Base-by-base conservation (phyloP, 1,140 invertebrate species). In the Pomacea maculata region DNA sequence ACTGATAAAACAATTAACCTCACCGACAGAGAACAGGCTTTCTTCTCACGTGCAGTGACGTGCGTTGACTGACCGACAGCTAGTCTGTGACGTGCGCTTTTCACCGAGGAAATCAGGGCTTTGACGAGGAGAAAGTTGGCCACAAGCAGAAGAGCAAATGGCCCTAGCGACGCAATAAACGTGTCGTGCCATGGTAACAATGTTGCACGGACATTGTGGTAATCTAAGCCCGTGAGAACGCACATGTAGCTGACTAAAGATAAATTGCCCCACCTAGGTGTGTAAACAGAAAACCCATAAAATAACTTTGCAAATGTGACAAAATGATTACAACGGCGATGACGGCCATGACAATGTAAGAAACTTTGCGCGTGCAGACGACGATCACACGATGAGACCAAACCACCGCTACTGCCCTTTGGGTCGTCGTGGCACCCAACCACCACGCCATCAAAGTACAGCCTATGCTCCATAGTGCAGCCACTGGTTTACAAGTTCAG, bases 151-250 rank as follows among this genome's bases (percentile, higher is more conserved):
- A 52, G 29, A 9, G 14, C 10, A 29, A 61, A 54, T 7, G 74
- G 74, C 15, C 52, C 19, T 8, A 75, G 52, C 7, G 54, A 52
- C 34, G 64, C 57, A 54, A 83, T 77, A 71, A 57, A 19, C 10
- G 55, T 29, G n/a, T 86, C 85, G 25, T 85, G 64, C 85, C 84
- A 84, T 15, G 84, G 84, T 75, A 81, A 80, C 25, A 45, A 83
- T 73, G 17, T 80, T 78, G 34, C 25, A 25, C 0, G 0, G 34
- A 45, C 2, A 45, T 1, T 4, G 6, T 45, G 3, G 6, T 45
- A 45, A 45, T 45, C 34, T 45, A 6, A 45, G 1, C 34, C 6
- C 3, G 6, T 45, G 6, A 6, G 2, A 45, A 6, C 1, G 34
- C 34, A 45, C 34, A 45, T 4, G 34, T 6, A 45, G 34, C 6